A percentile compares a stretch with the other conserved stretches of the same genome.
These are phyloP conservation scores for Rhinichthys klamathensis DNA, from an alignment of 2,113 vertebrate genomes.

Conservation along the genomic window DNA sequence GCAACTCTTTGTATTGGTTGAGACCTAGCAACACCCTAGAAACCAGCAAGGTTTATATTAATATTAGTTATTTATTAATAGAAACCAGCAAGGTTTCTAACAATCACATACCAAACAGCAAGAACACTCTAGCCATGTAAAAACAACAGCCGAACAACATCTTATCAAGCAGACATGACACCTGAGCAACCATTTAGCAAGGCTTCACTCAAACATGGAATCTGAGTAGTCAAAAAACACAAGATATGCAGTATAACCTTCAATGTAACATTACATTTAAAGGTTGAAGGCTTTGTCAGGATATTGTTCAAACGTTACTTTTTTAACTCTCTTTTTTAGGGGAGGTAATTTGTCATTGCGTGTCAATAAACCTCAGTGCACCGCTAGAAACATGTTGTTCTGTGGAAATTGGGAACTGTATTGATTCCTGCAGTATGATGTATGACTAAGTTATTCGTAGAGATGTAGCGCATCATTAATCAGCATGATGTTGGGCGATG, in stretches of 20 bases:
- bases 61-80: too few species aligned
- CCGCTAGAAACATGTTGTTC: neutral
- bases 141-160: neutral
- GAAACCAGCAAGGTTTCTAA: too few species aligned
- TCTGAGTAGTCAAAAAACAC: neutral
- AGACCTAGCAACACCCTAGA: too few species aligned
- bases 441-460: constrained; percentile 5
- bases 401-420: neutral
- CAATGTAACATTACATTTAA: neutral
- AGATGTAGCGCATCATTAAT: constrained; percentile 25
- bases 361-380: neutral
- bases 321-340: neutral
- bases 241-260: neutral
- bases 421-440: constrained; percentile 30
- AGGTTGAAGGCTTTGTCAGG: neutral
- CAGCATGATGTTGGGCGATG: neutral
- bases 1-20: too few species aligned
- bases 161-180: neutral
- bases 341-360: neutral
- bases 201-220: neutral
- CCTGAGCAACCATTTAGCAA: neutral
- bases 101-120: too few species aligned
- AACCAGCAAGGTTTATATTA: too few species aligned
- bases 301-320: neutral
- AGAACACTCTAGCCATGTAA: too few species aligned